Evolutionary conservation across 2,888 invertebrate genomes (phyloP), one percentile per base, ranked within the genome.

Genomic region (Orthosia gracilis): DNA sequence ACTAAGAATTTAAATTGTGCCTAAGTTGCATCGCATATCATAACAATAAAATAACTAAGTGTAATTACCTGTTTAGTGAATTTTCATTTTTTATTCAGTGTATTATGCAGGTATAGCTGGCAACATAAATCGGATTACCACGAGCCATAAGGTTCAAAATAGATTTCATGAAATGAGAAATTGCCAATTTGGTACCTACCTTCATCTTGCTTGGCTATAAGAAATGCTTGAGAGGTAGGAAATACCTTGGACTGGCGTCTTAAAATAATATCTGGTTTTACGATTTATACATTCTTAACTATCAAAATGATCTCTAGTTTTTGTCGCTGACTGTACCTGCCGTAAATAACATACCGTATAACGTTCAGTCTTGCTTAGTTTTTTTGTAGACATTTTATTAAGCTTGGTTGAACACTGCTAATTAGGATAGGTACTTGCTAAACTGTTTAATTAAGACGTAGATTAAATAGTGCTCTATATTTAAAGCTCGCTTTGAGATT

Each of bases 311-410:
- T 57, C 57, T 17, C 26, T 17, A 1, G 3, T 31, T 47, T n/a
- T 64, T 4, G 15, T 50, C 17, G 5, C 49, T 9, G 26, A 17
- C 65, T 31, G 15, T 50, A 40, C 21, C 9, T 23, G 11, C 50
- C 9, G n/a, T 4, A 26, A 45, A 45, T 45, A 69, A 69, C n/a
- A 26, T 54, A n/a, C n/a, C 9, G 4, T 45, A 31, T 17, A 52
- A 23, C 31, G 21, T 31, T 18, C 5, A 47, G 66, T 69, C 31
- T 40, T 2, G 40, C 49, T 50, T 15, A 68, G 68, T 23, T 68
- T 68, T 69, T 50, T 69, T 50, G 50, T 50, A 21, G 69, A 50
- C 23, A 40, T 67, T 67, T 31, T 50, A 31, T 50, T n/a, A 52
- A 68, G 12, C 31, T 1, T 18, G 11, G 58, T 58, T 17, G 21